These are phyloP conservation scores for Platichthys flesus DNA, from an alignment of 2,113 vertebrate genomes.

Conservation along the genomic window DNA sequence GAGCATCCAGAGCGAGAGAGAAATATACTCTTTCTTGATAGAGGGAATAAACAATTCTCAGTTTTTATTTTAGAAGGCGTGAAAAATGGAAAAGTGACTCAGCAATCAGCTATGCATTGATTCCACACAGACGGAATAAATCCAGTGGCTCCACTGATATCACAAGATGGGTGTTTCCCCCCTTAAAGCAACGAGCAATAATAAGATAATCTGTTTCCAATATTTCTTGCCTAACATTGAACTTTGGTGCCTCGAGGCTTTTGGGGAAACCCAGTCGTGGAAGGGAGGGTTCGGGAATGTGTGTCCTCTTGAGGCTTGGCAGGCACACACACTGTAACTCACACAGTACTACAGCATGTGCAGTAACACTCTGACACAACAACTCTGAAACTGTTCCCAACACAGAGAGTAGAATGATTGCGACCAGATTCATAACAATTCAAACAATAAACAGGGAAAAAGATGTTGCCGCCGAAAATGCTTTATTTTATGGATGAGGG, in stretches of 20 bases:
- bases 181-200: conserved; percentile 54
- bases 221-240: conserved; percentile 52
- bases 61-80: conserved; percentile 50
- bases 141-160: conserved; percentile 41
- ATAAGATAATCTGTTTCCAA: conserved; percentile 63
- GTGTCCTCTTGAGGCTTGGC: conserved; percentile 43
- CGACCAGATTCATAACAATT: neutral
- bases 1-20: conserved; percentile 57
- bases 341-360: conserved; percentile 7
- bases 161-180: conserved; percentile 54
- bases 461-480: too few species aligned
- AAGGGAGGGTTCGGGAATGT: conserved; percentile 28
- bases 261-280: conserved; percentile 64
- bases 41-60: conserved; percentile 47
- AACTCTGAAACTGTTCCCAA: neutral
- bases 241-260: conserved; percentile 60
- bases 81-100: conserved; percentile 68
- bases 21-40: conserved; percentile 29
- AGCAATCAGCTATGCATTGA: conserved; percentile 73
- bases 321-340: conserved; percentile 13
- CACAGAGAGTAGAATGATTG: neutral
- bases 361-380: conserved; percentile 10
- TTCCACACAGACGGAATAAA: conserved; percentile 69
- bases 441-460: neutral
- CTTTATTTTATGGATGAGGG: too few species aligned